Percentiles rank a stretch among this genome's conserved stretches.
phyloP scores from a whole-genome alignment of 2,888 invertebrate species.

The Linhomoeus sp. region DNA sequence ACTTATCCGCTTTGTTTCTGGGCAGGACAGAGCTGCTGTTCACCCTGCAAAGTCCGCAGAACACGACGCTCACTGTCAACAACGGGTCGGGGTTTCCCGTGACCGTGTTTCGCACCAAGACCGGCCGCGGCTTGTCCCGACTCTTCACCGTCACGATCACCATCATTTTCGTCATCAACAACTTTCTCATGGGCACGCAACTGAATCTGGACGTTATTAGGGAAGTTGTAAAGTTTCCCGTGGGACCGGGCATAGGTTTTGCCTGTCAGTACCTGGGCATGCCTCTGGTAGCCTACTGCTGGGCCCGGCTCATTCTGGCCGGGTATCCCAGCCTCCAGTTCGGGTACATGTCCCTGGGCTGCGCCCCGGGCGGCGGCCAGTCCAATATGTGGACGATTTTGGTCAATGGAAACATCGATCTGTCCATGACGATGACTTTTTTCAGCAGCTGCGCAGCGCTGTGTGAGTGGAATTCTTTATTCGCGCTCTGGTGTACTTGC shows the following conservation, averaged over 20 bases:
- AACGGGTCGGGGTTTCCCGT: too few relatives aligned
- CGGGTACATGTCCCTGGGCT: constrained; percentile 33
- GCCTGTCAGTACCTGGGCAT: constrained; percentile 33
- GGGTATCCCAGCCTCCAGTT: constrained; percentile 17
- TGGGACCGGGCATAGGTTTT: constrained; percentile 32
- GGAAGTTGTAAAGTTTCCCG: constrained; percentile 28
- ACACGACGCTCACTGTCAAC: too few relatives aligned
- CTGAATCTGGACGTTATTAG: constrained; percentile 29
- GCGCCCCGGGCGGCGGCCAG: constrained; percentile 48
- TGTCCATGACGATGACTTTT: constrained; percentile 81
- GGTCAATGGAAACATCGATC: constrained; percentile 66
- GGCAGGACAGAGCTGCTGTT: too few relatives aligned
- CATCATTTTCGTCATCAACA: constrained; percentile 29
- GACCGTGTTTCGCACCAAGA: background rate
- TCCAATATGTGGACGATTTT: constrained; percentile 85
- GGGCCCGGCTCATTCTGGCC: constrained; percentile 1
- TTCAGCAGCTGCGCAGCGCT: constrained; percentile 65
- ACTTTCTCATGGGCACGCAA: constrained; percentile 34
- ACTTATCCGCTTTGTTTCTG: too few relatives aligned
- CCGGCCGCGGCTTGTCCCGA: background rate
- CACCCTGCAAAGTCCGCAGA: too few relatives aligned
- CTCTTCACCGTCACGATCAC: constrained; percentile 27
- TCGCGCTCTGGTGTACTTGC: too few relatives aligned
- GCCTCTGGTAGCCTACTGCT: constrained; percentile 18
- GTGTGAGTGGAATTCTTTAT: too few relatives aligned